Conservation (phyloP, 23 tunicate species). For the Corella eumyota region DNA sequence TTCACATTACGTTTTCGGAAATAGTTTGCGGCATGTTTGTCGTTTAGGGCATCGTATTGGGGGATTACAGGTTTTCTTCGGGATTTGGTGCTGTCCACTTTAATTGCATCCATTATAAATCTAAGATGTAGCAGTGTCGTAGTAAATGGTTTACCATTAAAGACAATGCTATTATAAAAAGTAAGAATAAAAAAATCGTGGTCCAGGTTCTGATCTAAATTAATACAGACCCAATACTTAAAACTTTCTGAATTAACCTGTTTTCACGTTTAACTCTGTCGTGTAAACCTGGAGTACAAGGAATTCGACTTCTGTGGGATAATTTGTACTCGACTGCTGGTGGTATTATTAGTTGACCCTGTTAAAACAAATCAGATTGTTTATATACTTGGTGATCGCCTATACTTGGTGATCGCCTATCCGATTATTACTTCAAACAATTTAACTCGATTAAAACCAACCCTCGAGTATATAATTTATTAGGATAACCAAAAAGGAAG, state of each 20-base stretch:
- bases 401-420: no score
- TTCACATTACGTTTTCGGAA: conserved; percentile 39
- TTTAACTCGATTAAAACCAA: no score
- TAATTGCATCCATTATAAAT: conserved; percentile 37
- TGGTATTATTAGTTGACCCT: conserved; percentile 4
- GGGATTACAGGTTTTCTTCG: conserved; percentile 48
- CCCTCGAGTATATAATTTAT: no score
- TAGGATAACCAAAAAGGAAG: no score
- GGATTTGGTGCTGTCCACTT: conserved; percentile 23
- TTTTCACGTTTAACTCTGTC: conserved; percentile 10
- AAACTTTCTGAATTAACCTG: conserved; percentile 19
- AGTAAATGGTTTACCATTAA: neutral
- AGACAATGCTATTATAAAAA: neutral
- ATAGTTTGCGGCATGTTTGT: conserved; percentile 32
- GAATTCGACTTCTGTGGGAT: conserved; percentile 25
- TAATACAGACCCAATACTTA: no score
- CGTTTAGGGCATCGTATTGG: conserved; percentile 39
- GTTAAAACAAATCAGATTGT: neutral
- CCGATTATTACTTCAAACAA: no score
- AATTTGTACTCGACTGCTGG: conserved; percentile 3
- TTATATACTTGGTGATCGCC: no score
- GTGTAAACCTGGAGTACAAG: conserved; percentile 18
- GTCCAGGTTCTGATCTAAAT: no score
- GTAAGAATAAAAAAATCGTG: no score
- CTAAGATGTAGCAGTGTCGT: conserved; percentile 4